Evolutionary conservation across 2,797 vertebrate genomes (phyloP).

Genomic region (Buphagus erythrorhynchus): DNA sequence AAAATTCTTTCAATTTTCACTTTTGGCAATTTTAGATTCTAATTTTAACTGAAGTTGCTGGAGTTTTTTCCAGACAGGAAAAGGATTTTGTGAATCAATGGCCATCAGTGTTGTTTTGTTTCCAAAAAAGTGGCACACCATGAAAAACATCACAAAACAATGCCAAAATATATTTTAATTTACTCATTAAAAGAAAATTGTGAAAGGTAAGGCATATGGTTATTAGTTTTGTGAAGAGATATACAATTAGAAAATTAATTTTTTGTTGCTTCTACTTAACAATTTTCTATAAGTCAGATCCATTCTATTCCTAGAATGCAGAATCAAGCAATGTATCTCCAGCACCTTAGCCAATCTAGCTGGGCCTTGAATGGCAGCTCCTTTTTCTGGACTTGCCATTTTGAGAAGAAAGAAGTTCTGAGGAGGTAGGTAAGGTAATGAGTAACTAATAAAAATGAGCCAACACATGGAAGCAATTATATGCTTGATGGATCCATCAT

Average conservation of each 20-base stretch:
- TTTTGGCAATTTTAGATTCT: not conserved
- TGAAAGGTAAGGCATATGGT: not conserved
- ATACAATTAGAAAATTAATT: not conserved
- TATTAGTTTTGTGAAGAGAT: not conserved
- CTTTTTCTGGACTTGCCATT: conserved; percentile 13
- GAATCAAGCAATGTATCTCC: not conserved
- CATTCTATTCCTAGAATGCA: conserved; percentile 3
- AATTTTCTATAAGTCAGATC: conserved; percentile 51
- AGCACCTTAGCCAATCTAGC: not conserved
- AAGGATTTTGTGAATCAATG: not conserved
- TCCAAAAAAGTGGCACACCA: not conserved
- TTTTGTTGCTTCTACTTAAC: not conserved
- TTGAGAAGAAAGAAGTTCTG: conserved; percentile 61
- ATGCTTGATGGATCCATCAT: conserved; percentile 47
- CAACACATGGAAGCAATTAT: conserved; percentile 73
- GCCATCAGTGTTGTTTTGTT: not conserved
- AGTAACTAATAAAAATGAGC: conserved; percentile 56
- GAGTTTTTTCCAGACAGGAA: not conserved
- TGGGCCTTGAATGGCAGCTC: not conserved
- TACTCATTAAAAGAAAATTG: not conserved
- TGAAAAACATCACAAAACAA: not conserved
- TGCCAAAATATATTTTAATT: not conserved
- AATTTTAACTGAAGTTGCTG: not conserved
- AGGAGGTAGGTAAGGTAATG: conserved; percentile 4
- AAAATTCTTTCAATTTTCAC: not conserved